phyloP scores from a whole-genome alignment of 2,888 invertebrate genomes.

The Tenthredo amoena region DNA sequence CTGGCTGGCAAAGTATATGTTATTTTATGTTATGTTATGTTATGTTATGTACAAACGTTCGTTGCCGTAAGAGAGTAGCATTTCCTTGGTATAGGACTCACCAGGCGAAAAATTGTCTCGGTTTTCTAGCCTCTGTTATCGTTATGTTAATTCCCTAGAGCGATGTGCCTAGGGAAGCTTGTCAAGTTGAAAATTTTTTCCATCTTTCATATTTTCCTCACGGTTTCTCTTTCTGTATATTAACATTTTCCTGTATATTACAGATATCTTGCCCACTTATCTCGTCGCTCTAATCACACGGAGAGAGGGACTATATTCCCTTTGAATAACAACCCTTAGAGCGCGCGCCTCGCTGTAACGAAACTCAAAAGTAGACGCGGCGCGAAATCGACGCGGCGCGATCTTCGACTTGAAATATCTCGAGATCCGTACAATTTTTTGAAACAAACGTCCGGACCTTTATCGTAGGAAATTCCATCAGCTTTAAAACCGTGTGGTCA shows the following conservation, averaged over 20 bases:
- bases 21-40: not conserved
- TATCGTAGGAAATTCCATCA: not conserved
- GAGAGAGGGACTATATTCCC: too few relatives aligned
- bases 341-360: too few relatives aligned
- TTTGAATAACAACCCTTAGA: too few relatives aligned
- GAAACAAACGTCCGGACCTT: not conserved
- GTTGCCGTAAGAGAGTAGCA: not conserved
- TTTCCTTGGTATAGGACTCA: not conserved
- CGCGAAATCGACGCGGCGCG: not conserved
- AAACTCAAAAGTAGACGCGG: not conserved
- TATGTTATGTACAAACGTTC: not conserved
- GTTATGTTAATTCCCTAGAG: conserved; percentile 9
- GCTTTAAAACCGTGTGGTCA: not conserved
- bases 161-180: not conserved
- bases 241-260: not conserved
- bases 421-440: not conserved
- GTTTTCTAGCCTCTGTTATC: conserved; percentile 12
- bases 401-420: not conserved
- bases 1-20: not conserved
- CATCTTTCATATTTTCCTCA: not conserved
- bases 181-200: not conserved
- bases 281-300: not conserved
- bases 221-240: not conserved
- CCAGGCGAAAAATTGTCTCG: conserved; percentile 7
- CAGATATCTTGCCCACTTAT: not conserved